phyloP scores from a whole-genome alignment of 2,797 vertebrate species.

The Taeniopygia guttata region DNA sequence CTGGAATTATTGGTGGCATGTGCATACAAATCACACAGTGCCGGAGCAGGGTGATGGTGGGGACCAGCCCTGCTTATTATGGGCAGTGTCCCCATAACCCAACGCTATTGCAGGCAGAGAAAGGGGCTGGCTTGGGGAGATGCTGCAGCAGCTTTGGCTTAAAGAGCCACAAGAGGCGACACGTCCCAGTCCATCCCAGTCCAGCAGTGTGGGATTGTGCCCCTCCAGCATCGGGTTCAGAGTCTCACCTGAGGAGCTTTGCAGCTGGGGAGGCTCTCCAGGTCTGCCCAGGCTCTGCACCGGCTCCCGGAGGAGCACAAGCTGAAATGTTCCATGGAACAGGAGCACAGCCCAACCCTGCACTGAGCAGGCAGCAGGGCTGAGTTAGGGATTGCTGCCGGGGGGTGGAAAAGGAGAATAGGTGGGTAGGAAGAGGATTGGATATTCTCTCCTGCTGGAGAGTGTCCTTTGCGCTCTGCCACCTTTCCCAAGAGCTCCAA shows the following conservation, averaged over 20 bases:
- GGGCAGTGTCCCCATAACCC: background rate
- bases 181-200: background rate
- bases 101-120: rapidly evolving
- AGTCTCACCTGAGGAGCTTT: rapidly evolving
- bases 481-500: background rate
- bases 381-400: background rate
- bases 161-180: background rate
- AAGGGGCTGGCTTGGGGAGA: rapidly evolving
- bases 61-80: background rate
- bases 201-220: background rate
- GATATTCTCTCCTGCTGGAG: background rate
- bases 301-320: background rate
- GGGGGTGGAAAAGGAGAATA: background rate
- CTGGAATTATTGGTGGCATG: rapidly evolving
- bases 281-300: background rate
- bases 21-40: rapidly evolving
- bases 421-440: background rate
- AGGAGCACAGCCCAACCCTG: background rate
- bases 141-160: background rate
- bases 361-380: rapidly evolving
- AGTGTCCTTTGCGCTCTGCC: background rate
- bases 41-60: rapidly evolving
- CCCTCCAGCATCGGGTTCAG: rapidly evolving
- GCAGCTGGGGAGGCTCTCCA: rapidly evolving
- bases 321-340: rapidly evolving